Conservation (phyloP, 2,113 vertebrate species). For the Psettodes erumei region DNA sequence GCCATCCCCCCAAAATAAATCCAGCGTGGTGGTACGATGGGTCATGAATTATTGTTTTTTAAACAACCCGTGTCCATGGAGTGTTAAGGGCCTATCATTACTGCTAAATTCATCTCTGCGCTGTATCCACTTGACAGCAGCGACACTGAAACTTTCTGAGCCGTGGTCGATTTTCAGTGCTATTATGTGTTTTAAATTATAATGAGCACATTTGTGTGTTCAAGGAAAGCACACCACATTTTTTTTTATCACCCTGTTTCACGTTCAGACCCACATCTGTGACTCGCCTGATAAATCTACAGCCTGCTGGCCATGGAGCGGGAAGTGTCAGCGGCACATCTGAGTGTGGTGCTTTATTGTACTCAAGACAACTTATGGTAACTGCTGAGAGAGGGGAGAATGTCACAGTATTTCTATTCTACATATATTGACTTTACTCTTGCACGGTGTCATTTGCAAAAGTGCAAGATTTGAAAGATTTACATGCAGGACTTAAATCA, state of each 20-base stretch:
- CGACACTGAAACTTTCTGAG: background rate
- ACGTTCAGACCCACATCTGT: conserved; percentile 10
- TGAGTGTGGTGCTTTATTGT: background rate
- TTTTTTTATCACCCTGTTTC: background rate
- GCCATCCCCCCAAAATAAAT: conserved; percentile 37
- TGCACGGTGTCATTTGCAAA: background rate
- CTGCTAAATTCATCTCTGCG: conserved; percentile 31
- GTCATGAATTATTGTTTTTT: conserved; percentile 50
- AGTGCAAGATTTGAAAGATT: conserved; percentile 1
- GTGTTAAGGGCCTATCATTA: conserved; percentile 34
- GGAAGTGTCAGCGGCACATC: background rate
- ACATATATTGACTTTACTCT: background rate
- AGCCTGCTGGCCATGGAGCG: conserved; percentile 10
- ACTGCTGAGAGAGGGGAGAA: background rate
- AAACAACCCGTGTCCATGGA: conserved; percentile 58
- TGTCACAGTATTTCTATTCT: conserved; percentile 3
- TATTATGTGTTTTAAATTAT: background rate
- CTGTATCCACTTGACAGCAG: conserved; percentile 44
- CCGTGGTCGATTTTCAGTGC: background rate
- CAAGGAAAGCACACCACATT: background rate
- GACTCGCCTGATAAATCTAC: background rate
- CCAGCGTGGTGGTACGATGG: conserved; percentile 18
- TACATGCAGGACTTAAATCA: background rate
- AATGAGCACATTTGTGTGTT: conserved; percentile 29
- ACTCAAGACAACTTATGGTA: background rate